Percentiles rank a stretch among this genome's conserved stretches.
Conservation (phyloP, 2,797 vertebrate species). For the Muscicapa comitata region DNA sequence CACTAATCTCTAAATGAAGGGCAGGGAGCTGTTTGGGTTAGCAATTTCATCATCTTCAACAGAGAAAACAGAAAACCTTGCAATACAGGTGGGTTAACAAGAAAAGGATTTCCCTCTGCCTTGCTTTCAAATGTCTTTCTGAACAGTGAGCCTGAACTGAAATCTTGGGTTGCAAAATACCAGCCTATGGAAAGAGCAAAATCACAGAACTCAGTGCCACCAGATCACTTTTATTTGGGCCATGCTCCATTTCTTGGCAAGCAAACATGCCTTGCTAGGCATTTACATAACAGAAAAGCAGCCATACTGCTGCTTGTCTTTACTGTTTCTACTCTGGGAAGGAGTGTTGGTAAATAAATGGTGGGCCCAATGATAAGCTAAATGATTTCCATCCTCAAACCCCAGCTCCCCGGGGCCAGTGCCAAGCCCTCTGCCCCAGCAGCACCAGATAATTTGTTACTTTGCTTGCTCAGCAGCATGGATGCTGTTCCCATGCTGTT, state of each 20-base stretch:
- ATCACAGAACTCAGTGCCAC: background rate
- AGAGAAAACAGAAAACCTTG: background rate
- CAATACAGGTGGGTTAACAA: background rate
- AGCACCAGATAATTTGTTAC: background rate
- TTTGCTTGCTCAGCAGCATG: rapidly evolving
- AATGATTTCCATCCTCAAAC: background rate
- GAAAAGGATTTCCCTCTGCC: background rate
- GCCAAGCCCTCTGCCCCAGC: background rate
- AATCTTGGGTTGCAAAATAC: background rate
- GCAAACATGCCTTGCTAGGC: background rate
- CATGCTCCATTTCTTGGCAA: background rate
- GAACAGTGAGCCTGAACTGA: background rate
- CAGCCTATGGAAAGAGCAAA: background rate
- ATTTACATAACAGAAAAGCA: background rate
- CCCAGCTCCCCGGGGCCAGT: background rate
- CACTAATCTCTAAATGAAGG: conserved; percentile 55
- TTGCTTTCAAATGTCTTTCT: background rate
- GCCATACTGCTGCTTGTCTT: background rate
- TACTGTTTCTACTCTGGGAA: background rate
- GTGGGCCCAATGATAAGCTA: background rate
- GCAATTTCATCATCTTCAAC: conserved; percentile 23
- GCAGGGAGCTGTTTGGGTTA: conserved; percentile 13
- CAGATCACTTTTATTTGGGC: background rate
- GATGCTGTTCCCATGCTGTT: background rate
- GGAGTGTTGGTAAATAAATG: background rate